Percentiles rank a stretch among this genome's conserved stretches.
Evolutionary conservation across 2,113 vertebrate genomes (phyloP).

Genomic region (Diadophis punctatus): DNA sequence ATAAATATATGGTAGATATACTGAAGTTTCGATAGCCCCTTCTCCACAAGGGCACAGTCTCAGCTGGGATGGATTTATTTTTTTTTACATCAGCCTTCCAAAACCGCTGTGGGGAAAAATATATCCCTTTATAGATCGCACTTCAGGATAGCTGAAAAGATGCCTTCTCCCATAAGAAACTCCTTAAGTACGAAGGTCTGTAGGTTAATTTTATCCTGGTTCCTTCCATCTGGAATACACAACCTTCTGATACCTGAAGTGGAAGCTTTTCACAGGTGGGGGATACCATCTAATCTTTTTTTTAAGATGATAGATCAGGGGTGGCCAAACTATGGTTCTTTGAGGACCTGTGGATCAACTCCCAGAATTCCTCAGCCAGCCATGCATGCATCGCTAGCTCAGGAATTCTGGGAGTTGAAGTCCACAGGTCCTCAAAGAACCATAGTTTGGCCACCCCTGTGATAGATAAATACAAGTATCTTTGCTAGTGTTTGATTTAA

Average conservation of each 20-base stretch:
- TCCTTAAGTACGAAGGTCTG: too few species aligned
- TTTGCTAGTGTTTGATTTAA: background rate
- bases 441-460: too few species aligned
- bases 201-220: background rate
- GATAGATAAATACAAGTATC: background rate
- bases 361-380: too few species aligned
- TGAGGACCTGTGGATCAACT: too few species aligned
- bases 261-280: background rate
- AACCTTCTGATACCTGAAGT: background rate
- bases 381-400: too few species aligned
- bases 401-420: too few species aligned
- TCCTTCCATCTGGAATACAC: background rate
- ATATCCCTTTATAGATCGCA: background rate
- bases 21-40: background rate
- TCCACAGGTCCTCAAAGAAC: too few species aligned
- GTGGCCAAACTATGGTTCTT: too few species aligned
- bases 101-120: background rate
- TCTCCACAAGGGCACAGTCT: background rate
- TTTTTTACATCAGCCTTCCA: background rate
- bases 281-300: background rate
- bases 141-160: background rate
- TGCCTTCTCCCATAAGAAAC: background rate
- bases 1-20: too few species aligned
- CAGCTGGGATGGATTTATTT: background rate
- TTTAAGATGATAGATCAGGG: background rate